A percentile compares a stretch with the other conserved stretches of the same genome.
Conservation (phyloP, 2,113 vertebrate species). For the Chitala chitala region DNA sequence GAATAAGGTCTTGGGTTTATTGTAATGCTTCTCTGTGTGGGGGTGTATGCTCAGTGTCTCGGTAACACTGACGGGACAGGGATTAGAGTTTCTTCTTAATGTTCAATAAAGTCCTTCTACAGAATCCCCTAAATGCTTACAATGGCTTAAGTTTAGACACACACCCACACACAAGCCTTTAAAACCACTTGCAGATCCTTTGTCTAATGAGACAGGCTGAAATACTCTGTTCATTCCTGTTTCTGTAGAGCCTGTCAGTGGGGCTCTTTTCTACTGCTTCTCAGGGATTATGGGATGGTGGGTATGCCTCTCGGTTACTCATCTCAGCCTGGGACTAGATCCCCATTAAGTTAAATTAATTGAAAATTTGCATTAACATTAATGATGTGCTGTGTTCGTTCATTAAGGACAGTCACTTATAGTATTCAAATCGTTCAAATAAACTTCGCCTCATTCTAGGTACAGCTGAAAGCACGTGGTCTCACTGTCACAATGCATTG, state of each 20-base stretch:
- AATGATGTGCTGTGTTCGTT: too few relatives aligned
- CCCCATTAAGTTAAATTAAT: background rate
- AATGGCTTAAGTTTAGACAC: conserved; percentile 31
- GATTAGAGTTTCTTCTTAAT: conserved; percentile 7
- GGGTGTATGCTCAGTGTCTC: conserved; percentile 8
- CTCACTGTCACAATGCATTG: too few relatives aligned
- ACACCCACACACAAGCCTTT: conserved; percentile 26
- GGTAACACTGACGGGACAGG: conserved; percentile 19
- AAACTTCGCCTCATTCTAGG: too few relatives aligned
- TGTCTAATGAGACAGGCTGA: background rate
- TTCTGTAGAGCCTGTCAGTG: background rate
- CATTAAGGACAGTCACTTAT: too few relatives aligned
- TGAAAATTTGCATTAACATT: background rate
- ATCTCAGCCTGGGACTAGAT: background rate
- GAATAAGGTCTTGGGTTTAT: conserved; percentile 7
- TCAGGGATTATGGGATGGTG: background rate
- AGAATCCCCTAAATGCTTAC: conserved; percentile 20
- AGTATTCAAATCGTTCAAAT: too few relatives aligned
- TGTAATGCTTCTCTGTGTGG: conserved; percentile 22
- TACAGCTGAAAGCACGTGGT: too few relatives aligned
- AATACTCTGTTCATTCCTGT: background rate
- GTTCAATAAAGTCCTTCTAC: background rate
- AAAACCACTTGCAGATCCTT: conserved; percentile 13
- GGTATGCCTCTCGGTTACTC: background rate
- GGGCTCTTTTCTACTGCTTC: background rate